Evolutionary conservation across 2,888 invertebrate genomes (phyloP), one percentile per base, ranked within the genome.

Genomic region (Conchocele bisecta): DNA sequence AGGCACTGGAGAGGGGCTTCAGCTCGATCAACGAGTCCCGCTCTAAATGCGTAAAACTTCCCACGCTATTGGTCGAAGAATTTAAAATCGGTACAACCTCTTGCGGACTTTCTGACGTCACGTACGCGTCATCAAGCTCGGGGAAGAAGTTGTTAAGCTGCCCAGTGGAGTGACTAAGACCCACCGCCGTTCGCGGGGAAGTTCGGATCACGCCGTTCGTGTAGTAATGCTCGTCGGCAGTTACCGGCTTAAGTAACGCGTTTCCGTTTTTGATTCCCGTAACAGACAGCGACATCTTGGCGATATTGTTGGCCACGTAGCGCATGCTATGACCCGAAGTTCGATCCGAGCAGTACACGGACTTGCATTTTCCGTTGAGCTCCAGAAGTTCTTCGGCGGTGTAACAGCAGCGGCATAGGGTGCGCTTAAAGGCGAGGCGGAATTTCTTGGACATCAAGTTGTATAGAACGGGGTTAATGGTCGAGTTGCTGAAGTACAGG

Each of bases 371-470:
- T 63, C 72, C 72, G 64, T 73, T 73, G 35, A 73, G 46, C 29
- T 63, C 72, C 50, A 73, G 46, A 48, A 73, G 53, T 58, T 73
- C 67, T 15, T 63, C 72, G 9, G 67, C 31, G 20, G 67, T 46
- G 31, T 67, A 73, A 17, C 67, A 67, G 41, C 72, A 67, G 17
- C 72, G 61, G 48, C 72, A 73, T 20, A 73, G 58, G 4, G 72
- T 73, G 31, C 72, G 26, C 42, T 73, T 73, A 37, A 73, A 73
- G 22, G 72, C 72, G 35, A 73, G 48, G 20, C 72, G 72, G 50
- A 73, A 73, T 42, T 73, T 73, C 63, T 67, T 73, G 17, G 72
- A 73, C 72, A 73, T 73, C 39, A 58, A 51, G 28, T 73, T 73
- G 44, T 67, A 73, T 17, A 73, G 59, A 17, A 73, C 59, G 24